phyloP scores from a whole-genome alignment of 2,888 invertebrate genomes.

The Sinelater perroti region DNA sequence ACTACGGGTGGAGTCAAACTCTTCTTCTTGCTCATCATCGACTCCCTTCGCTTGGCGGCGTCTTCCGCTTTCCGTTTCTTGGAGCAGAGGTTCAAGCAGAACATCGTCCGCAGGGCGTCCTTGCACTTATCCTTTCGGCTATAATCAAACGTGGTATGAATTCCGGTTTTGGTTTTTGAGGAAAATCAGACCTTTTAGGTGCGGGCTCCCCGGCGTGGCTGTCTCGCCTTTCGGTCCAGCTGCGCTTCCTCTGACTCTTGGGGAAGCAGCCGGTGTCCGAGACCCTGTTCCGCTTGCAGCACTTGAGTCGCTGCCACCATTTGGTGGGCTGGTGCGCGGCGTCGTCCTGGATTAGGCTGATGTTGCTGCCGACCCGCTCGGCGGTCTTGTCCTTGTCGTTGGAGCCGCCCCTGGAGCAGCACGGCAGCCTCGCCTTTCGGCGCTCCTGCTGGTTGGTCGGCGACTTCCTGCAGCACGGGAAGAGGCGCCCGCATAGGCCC shows the following conservation, averaged over 20 bases:
- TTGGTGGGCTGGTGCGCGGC: slow-evolving; percentile 43
- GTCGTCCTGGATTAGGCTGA: slow-evolving; percentile 29
- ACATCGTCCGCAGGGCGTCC: slow-evolving; percentile 51
- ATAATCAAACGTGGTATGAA: slow-evolving; percentile 3
- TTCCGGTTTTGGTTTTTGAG: background rate
- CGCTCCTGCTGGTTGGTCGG: background rate
- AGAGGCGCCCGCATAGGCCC: slow-evolving; percentile 29
- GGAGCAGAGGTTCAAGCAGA: slow-evolving; percentile 50
- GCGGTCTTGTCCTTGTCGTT: slow-evolving; percentile 53
- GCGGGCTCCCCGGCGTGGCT: slow-evolving; percentile 65
- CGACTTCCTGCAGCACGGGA: slow-evolving; percentile 15
- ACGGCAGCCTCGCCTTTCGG: slow-evolving; percentile 31
- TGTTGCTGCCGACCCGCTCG: slow-evolving; percentile 41
- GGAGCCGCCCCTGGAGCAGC: too few relatives aligned
- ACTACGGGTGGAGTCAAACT: slow-evolving; percentile 65
- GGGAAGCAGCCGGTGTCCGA: slow-evolving; percentile 61
- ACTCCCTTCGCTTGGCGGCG: slow-evolving; percentile 67
- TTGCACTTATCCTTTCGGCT: slow-evolving; percentile 36
- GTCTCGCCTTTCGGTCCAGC: slow-evolving; percentile 65
- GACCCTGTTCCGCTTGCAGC: slow-evolving; percentile 60
- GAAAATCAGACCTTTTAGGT: slow-evolving; percentile 48
- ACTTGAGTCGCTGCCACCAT: slow-evolving; percentile 54
- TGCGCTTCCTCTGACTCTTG: slow-evolving; percentile 55
- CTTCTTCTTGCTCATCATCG: slow-evolving; percentile 72
- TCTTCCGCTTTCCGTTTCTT: slow-evolving; percentile 51